These are phyloP conservation scores for Iphiclides podalirius DNA, from an alignment of 2,888 invertebrate genomes.

Conservation along the genomic window DNA sequence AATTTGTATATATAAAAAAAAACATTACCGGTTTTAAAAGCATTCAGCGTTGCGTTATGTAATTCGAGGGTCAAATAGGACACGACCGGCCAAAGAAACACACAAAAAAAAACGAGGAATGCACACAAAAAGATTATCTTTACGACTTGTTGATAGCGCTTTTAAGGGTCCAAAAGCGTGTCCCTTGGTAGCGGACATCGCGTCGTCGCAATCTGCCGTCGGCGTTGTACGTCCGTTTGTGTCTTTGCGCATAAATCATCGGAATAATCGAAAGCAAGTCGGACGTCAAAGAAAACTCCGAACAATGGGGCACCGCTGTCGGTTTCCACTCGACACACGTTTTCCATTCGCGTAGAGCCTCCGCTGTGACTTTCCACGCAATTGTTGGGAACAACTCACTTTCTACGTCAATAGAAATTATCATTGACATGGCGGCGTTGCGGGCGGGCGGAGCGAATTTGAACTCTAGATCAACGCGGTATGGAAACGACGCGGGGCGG, in stretches of 20 bases:
- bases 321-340: constrained; percentile 56
- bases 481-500: constrained; percentile 24
- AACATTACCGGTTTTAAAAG: too few relatives aligned
- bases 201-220: too few relatives aligned
- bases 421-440: constrained; percentile 24
- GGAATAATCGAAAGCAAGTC: not conserved
- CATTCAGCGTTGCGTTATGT: too few relatives aligned
- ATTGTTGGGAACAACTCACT: constrained; percentile 55
- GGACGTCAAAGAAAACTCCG: constrained; percentile 23
- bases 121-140: too few relatives aligned
- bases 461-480: constrained; percentile 26
- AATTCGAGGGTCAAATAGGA: too few relatives aligned
- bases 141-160: too few relatives aligned
- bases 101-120: too few relatives aligned
- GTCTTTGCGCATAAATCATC: constrained; percentile 2
- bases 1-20: too few relatives aligned
- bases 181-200: too few relatives aligned
- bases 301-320: constrained; percentile 34
- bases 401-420: constrained; percentile 49
- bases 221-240: too few relatives aligned
- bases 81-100: too few relatives aligned
- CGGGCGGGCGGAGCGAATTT: constrained; percentile 18
- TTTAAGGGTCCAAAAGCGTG: too few relatives aligned
- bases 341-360: constrained; percentile 45
- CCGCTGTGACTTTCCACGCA: constrained; percentile 55